phyloP scores from a whole-genome alignment of 1,140 invertebrate species.

The Polypedilum vanderplanki region DNA sequence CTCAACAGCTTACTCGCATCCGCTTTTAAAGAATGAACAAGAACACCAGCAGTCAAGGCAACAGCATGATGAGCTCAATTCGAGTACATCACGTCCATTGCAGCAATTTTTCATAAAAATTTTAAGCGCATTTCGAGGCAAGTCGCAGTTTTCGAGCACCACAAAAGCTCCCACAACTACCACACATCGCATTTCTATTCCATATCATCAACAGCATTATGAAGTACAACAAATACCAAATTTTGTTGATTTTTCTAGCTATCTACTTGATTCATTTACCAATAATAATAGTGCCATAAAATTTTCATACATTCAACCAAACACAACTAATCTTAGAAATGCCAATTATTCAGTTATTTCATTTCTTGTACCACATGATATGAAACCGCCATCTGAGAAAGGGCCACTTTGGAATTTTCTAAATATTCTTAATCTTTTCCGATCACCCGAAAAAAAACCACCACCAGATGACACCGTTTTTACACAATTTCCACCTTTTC shows the following conservation, averaged over 20 bases:
- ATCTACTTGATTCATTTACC: not conserved
- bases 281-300: not conserved
- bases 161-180: not conserved
- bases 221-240: not conserved
- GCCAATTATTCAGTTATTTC: not conserved
- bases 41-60: not conserved
- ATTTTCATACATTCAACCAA: conserved; percentile 2
- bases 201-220: not conserved
- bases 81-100: conserved; percentile 12
- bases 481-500: not conserved
- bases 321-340: not conserved
- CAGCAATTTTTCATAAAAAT: conserved; percentile 16
- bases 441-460: too few species aligned
- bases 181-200: not conserved
- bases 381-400: not conserved
- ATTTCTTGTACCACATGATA: not conserved
- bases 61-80: not conserved
- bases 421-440: not conserved
- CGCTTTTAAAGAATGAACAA: not conserved
- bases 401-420: too few species aligned
- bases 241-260: conserved; percentile 24
- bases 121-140: not conserved
- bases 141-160: not conserved
- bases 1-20: conserved; percentile 3
- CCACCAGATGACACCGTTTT: not conserved